Evolutionary conservation across 2,797 vertebrate species (phyloP).

Genomic region (Neomorphus geoffroyi): DNA sequence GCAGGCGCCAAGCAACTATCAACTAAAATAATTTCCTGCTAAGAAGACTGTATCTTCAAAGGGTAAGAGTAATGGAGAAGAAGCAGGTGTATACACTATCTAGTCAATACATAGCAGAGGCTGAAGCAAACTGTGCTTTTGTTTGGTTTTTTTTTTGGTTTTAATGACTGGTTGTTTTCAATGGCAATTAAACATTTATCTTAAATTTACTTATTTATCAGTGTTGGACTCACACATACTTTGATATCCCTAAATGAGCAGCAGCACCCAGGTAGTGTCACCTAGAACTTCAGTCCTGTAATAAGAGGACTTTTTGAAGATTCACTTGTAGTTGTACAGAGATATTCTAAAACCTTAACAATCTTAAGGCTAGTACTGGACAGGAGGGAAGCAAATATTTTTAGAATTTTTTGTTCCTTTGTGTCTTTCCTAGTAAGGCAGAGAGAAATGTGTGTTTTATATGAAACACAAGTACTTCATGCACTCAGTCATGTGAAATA

Average conservation of each 20-base stretch:
- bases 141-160: not conserved
- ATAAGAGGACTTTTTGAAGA: not conserved
- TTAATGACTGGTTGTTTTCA: not conserved
- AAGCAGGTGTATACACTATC: not conserved
- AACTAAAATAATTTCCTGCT: not conserved
- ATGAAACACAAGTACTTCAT: not conserved
- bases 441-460: not conserved
- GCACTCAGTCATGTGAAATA: not conserved
- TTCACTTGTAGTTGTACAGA: not conserved
- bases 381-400: not conserved
- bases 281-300: not conserved
- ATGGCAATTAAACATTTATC: not conserved
- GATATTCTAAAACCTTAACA: not conserved
- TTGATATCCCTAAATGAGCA: not conserved
- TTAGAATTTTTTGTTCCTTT: not conserved
- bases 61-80: not conserved
- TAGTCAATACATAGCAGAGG: not conserved
- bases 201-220: not conserved
- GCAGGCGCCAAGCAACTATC: too few species aligned
- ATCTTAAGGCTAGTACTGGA: not conserved
- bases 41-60: not conserved
- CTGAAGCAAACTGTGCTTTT: not conserved
- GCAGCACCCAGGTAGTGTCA: not conserved
- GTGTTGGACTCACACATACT: not conserved
- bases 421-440: not conserved